A percentile compares a stretch with the other conserved stretches of the same genome.
These are phyloP conservation scores for Notothenia rossii DNA, from an alignment of 2,113 vertebrate species.

Conservation along the genomic window DNA sequence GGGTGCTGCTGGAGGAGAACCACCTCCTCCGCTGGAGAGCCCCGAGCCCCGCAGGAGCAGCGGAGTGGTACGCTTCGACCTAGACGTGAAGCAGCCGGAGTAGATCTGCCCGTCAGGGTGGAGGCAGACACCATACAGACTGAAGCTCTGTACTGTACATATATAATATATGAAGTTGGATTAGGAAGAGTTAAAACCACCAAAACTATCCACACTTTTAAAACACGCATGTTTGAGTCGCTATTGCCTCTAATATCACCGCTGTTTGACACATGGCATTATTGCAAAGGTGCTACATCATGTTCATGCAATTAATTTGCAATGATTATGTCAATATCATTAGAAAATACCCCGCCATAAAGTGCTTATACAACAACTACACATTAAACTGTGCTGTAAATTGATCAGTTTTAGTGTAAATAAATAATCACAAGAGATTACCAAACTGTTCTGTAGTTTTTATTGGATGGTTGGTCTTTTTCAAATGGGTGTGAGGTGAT, in stretches of 20 bases:
- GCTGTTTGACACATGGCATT: slow-evolving; percentile 65
- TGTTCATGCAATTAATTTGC: slow-evolving; percentile 64
- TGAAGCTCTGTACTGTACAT: slow-evolving; percentile 69
- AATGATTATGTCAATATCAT: slow-evolving; percentile 48
- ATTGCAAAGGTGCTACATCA: slow-evolving; percentile 82
- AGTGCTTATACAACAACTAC: slow-evolving; percentile 75
- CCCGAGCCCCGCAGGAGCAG: slow-evolving; percentile 73
- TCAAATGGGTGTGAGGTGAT: neutral
- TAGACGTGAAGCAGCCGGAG: slow-evolving; percentile 77
- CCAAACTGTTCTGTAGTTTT: slow-evolving; percentile 36
- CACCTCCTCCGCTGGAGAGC: slow-evolving; percentile 75
- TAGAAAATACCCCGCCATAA: slow-evolving; percentile 71
- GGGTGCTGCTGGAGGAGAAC: slow-evolving; percentile 85
- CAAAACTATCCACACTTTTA: slow-evolving; percentile 30
- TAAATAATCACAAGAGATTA: slow-evolving; percentile 75
- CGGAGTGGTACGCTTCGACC: slow-evolving; percentile 82
- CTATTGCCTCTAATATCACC: slow-evolving; percentile 40
- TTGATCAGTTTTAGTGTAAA: slow-evolving; percentile 74
- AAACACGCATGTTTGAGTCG: slow-evolving; percentile 69
- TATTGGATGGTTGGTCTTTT: slow-evolving; percentile 23
- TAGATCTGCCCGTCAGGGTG: slow-evolving; percentile 42
- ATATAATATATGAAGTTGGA: slow-evolving; percentile 67
- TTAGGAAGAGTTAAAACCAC: slow-evolving; percentile 35
- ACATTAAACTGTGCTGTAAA: slow-evolving; percentile 69
- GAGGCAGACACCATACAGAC: slow-evolving; percentile 37